Evolutionary conservation across 1,140 invertebrate species (phyloP).

Genomic region (Danaus melanippus): DNA sequence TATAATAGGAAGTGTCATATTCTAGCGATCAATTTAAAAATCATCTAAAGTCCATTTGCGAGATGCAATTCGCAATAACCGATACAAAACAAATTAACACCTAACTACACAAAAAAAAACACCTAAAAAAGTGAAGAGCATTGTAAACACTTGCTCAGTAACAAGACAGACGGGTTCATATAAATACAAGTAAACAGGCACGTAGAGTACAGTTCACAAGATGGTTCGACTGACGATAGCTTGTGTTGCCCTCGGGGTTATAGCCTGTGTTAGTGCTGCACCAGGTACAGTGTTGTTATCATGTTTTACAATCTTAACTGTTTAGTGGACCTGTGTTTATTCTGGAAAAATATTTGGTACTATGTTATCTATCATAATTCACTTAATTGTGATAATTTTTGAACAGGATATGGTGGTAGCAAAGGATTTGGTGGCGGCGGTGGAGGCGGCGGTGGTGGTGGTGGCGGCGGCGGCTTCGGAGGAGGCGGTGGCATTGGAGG

Average conservation of each 20-base stretch:
- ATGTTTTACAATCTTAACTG: no score
- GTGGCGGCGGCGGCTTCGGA: constrained; percentile 6
- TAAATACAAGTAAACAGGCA: constrained; percentile 11
- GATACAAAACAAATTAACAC: no score
- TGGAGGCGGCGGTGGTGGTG: not conserved
- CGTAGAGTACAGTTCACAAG: constrained; percentile 11
- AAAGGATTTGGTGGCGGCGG: no score
- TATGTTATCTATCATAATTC: no score
- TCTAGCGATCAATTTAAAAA: no score
- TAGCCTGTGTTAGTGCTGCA: constrained; percentile 14
- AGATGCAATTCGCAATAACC: no score
- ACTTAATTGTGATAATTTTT: no score
- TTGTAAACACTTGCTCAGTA: constrained; percentile 12
- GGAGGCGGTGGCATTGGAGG: constrained; percentile 3
- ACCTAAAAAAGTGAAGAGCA: constrained; percentile 16
- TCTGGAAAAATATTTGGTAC: no score
- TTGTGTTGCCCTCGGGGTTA: constrained; percentile 19
- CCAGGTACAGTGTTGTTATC: constrained; percentile 7
- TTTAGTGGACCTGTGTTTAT: no score
- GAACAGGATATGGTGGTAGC: no score
- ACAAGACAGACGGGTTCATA: constrained; percentile 17
- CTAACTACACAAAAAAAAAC: constrained; percentile 7
- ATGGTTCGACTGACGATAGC: constrained; percentile 16
- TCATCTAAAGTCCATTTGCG: no score
- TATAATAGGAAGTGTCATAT: no score